Conservation (phyloP, 2,797 vertebrate genomes). For the Brachyalestes nurse region DNA sequence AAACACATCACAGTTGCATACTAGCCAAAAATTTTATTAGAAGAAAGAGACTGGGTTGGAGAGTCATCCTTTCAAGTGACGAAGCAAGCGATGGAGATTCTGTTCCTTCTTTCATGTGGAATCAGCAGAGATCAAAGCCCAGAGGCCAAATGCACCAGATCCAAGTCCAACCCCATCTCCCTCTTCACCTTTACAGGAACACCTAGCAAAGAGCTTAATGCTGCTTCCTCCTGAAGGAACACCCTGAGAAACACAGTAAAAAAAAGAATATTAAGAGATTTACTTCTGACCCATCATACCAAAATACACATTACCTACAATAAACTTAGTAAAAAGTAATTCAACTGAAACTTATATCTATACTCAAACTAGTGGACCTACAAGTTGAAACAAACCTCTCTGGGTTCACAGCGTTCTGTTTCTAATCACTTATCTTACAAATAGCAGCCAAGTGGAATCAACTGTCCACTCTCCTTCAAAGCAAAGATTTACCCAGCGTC, state of each 20-base stretch:
- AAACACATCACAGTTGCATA: slow-evolving; percentile 27
- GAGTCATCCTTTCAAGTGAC: slow-evolving; percentile 60
- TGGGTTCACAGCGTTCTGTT: background rate
- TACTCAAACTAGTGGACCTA: no score
- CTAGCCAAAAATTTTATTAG: slow-evolving; percentile 81
- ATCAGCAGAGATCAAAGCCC: slow-evolving; percentile 9
- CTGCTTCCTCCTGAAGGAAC: slow-evolving; percentile 85
- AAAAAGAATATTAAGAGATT: slow-evolving; percentile 40
- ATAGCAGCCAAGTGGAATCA: background rate
- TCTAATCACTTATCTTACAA: background rate
- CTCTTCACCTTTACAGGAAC: slow-evolving; percentile 57
- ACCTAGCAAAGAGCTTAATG: slow-evolving; percentile 72
- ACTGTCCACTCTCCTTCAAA: background rate
- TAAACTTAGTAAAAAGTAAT: no score
- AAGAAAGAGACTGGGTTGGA: slow-evolving; percentile 77
- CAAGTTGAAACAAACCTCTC: no score
- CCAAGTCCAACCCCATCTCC: slow-evolving; percentile 70
- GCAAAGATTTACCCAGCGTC: background rate
- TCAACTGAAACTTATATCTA: no score
- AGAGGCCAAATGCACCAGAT: background rate
- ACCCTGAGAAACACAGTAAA: slow-evolving; percentile 69
- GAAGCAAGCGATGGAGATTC: slow-evolving; percentile 25
- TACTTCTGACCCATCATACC: background rate
- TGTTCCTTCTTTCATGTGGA: slow-evolving; percentile 31
- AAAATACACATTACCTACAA: no score